phyloP scores from a whole-genome alignment of 2,797 vertebrate genomes.

The Megalops cyprinoides region DNA sequence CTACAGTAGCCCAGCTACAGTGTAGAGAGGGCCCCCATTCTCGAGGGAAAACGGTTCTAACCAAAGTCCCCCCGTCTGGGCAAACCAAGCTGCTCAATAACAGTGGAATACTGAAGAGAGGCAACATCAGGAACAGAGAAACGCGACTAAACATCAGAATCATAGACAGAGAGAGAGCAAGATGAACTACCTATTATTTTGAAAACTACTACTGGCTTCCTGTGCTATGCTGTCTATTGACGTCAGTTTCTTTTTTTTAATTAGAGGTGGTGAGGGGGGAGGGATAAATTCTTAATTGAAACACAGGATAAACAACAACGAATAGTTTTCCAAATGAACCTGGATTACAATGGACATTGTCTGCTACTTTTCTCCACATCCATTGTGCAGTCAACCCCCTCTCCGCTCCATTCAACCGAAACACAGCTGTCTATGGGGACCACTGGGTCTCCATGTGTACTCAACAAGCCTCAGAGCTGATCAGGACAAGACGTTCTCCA shows the following conservation, averaged over 20 bases:
- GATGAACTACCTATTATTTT: neutral
- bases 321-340: neutral
- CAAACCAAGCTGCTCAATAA: neutral
- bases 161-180: neutral
- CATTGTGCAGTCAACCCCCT: neutral
- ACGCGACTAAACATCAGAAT: neutral
- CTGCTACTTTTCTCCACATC: neutral
- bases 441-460: neutral
- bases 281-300: neutral
- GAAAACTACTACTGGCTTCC: conserved; percentile 12
- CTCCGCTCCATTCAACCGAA: neutral
- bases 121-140: neutral
- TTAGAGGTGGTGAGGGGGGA: neutral
- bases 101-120: conserved; percentile 3
- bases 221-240: neutral
- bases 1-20: conserved; percentile 69
- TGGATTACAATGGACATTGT: neutral
- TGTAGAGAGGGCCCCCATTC: conserved; percentile 56
- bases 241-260: neutral
- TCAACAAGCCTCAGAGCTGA: too few relatives aligned
- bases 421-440: neutral
- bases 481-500: neutral
- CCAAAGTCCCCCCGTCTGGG: conserved; percentile 1
- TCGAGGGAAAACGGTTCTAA: neutral
- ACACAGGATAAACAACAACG: neutral